phyloP scores from a whole-genome alignment of 2,113 vertebrate genomes.

The Stigmatopora nigra region DNA sequence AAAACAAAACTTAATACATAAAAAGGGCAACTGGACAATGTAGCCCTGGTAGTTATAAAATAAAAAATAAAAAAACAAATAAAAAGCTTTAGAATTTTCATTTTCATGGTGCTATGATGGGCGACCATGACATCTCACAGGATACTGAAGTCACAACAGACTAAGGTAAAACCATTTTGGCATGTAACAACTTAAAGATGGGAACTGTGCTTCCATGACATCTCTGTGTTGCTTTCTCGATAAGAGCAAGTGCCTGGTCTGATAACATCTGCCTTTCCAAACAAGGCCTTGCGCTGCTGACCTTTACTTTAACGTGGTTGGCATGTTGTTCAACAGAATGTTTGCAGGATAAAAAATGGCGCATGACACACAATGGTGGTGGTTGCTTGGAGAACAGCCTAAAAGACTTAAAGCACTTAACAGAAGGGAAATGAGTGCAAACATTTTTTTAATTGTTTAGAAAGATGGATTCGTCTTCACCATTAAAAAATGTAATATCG shows the following conservation, averaged over 20 bases:
- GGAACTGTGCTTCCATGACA: slow-evolving; percentile 17
- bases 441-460: slow-evolving; percentile 22
- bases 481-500: slow-evolving; percentile 44
- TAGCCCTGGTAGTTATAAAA: slow-evolving; percentile 18
- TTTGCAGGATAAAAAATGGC: neutral
- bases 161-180: slow-evolving; percentile 21
- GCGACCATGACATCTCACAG: slow-evolving; percentile 30
- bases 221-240: slow-evolving; percentile 11
- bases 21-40: slow-evolving; percentile 23
- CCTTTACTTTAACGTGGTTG: slow-evolving; percentile 38
- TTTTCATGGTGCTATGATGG: slow-evolving; percentile 40
- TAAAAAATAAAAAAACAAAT: slow-evolving; percentile 21
- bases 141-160: slow-evolving; percentile 21
- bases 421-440: slow-evolving; percentile 35
- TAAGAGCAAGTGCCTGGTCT: slow-evolving; percentile 2
- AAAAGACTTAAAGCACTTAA: slow-evolving; percentile 43
- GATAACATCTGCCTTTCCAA: slow-evolving; percentile 23
- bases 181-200: slow-evolving; percentile 16
- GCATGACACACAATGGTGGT: neutral
- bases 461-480: slow-evolving; percentile 17
- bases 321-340: slow-evolving; percentile 29
- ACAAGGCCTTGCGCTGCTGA: slow-evolving; percentile 15
- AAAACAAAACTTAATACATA: slow-evolving; percentile 6
- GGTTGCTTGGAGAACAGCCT: slow-evolving; percentile 23
- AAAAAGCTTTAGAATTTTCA: slow-evolving; percentile 44